Evolutionary conservation across 2,797 vertebrate genomes (phyloP), one percentile per base, ranked within the genome.

Genomic region (Anniella stebbinsi): DNA sequence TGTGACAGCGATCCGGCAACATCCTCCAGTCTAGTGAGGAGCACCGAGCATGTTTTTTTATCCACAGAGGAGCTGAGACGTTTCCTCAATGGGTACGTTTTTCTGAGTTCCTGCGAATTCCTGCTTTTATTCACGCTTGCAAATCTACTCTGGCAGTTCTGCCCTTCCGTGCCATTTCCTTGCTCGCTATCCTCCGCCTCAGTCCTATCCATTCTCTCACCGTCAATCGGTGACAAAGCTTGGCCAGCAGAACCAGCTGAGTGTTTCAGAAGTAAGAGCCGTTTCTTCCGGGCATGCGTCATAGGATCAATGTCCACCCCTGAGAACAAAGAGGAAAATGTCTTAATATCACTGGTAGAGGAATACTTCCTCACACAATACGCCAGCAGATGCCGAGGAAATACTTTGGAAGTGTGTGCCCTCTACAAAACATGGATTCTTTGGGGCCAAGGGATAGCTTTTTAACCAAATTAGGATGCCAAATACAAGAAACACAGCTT

Each of bases 11-110:
- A 97, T 2, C 96, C 97, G 0, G 97, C 95, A 80, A 98, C 97
- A 91, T 98, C 98, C 92, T 99, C 99, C 92, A 99, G 96, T 91
- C 99, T 98, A 75, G 98, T 99, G 93, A 99, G 98, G 86, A 99
- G 96, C 90, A 99, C 99, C 54, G 98, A 98, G 92, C 99, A 99
- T 95, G 98, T 98, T 94, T 99, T 98, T 30, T 98, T 97, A 87
- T 97, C 98, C 80, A 97, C 97, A 0, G 97, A 94, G 72, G 96
- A 96, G 12, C 94, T 93, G 36, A 97, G 96, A 0, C 98, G 97
- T 67, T 98, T 98, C 88, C 97, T 98, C 93, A 98, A 93, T 0
- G 99, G 99, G 95, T 99, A 99, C 30, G 93, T 96, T 97, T 99
- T 99, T 80, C 97, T 94, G 66, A 97, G 96, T 7, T 97, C 96